phyloP scores from a whole-genome alignment of 2,797 vertebrate species.

The Phataginus tricuspis region DNA sequence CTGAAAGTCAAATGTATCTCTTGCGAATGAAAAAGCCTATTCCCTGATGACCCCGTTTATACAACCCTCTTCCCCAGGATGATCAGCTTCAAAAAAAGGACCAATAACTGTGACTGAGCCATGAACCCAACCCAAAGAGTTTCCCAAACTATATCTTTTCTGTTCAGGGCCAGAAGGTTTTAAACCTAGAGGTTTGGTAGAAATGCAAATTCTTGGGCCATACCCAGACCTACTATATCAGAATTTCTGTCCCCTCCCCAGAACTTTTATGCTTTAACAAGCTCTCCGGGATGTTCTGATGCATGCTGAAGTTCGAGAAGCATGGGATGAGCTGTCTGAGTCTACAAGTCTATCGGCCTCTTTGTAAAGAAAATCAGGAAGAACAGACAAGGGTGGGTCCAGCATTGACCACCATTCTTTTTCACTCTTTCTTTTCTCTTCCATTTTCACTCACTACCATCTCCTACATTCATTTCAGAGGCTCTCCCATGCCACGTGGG shows the following conservation, averaged over 20 bases:
- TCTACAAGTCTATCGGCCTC: neutral
- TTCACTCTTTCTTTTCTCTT: neutral
- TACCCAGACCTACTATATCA: neutral
- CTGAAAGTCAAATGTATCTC: neutral
- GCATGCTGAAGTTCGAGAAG: neutral
- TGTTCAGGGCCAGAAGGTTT: neutral
- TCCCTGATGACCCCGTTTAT: neutral
- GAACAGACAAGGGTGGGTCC: neutral
- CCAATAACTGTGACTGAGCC: neutral
- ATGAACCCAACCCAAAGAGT: neutral
- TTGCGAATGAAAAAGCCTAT: neutral
- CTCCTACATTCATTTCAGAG: neutral
- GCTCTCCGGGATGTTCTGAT: neutral
- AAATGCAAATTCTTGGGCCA: neutral
- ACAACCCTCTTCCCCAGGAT: neutral
- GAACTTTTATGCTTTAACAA: neutral
- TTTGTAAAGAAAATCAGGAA: neutral
- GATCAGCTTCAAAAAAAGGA: neutral
- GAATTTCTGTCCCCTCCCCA: neutral
- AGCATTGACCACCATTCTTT: neutral
- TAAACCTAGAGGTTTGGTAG: neutral
- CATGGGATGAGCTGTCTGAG: neutral
- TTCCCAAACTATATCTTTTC: neutral
- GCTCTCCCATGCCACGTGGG: neutral
- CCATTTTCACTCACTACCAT: neutral